Evolutionary conservation across 2,113 vertebrate genomes (phyloP), one percentile per base, ranked within the genome.

Genomic region (Calypte anna): DNA sequence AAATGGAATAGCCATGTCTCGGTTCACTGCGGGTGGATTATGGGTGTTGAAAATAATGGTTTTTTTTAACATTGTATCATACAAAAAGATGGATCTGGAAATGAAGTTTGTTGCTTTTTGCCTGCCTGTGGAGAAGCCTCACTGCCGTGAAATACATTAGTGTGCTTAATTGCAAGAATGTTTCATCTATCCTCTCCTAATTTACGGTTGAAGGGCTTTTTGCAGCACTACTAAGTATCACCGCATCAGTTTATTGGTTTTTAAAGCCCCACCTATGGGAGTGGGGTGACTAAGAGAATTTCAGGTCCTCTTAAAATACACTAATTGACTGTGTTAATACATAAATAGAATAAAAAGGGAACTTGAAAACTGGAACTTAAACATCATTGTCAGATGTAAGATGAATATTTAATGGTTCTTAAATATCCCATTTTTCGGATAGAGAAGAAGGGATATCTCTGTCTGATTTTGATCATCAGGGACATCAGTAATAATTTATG

Each of bases 61-160:
- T 86, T 78, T 84, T 2, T 84, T 2, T 68, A 63, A 67, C 33
- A 36, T 61, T 36, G 19, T 88, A 46, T 90, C 68, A 16, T 67
- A 46, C 0, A 5, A 78, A 28, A 55, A 88, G 27, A 48, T 75
- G 46, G 62, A 53, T 91, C 77, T 96, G 93, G 91, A 95, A 88
- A 88, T 48, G 3, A 87, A 70, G 54, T 90, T 68, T 86, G 72
- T 78, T 88, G 82, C 64, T 95, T 94, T 91, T 83, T 33, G 36
- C 57, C 67, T 70, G 75, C 48, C 87, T 68, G 51, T 14, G 1
- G 15, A 58, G 63, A 82, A 33, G 40, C 53, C 33, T 78, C 46
- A 44, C 75, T 68, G 82, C 87, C 7, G 1, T 91, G 74, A 90
- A 93, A 38, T 31, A 68, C 25, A 1, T 40, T 33, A 38, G 28